Evolutionary conservation across 2,888 invertebrate species (phyloP), one percentile per base, ranked within the genome.

Genomic region (Scaptomyza flava): DNA sequence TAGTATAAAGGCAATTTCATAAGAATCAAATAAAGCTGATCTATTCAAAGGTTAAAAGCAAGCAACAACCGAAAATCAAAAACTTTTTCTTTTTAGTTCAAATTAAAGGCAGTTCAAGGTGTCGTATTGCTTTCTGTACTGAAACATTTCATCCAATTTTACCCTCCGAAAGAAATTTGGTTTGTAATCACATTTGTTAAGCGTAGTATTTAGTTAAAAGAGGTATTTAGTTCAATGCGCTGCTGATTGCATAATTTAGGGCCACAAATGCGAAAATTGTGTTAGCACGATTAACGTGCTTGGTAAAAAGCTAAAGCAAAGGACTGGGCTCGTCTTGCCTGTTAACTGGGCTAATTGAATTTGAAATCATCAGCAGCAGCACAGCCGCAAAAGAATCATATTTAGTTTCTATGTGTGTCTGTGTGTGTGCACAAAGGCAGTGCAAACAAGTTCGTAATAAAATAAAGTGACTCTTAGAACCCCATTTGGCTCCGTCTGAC

Each of bases 261-360:
- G 51, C 38, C 58, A 53, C 72, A 78, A 87, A 73, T 76, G 75
- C 61, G 62, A 65, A 77, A 85, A 81, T 76, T 87, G 72, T 78
- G 72, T 82, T 78, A 66, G 14, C 66, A 59, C 60, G 67, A 68
- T 77, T 52, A 81, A 78, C 65, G 60, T 72, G 66, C 59, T 47
- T 60, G 47, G 34, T 5, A 38, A 38, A 38, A 38, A n/a, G 14
- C 17, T 47, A 60, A 54, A 45, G 59, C 62, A 69, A 14, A 38
- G 38, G 14, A 14, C 14, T 27, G 34, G 34, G 47, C 20, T 54
- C 38, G 14, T 8, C 14, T 38, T 8, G 14, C 7, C 77, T 59
- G 60, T 70, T 81, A 78, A 81, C 72, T 72, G 70, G 56, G 56
- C 65, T 81, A 81, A 87, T 84, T 86, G 69, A 80, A 86, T 82